A percentile compares a stretch with the other conserved stretches of the same genome.
phyloP scores from a whole-genome alignment of 2,797 vertebrate species.

The Spinibarbus caldwelli region DNA sequence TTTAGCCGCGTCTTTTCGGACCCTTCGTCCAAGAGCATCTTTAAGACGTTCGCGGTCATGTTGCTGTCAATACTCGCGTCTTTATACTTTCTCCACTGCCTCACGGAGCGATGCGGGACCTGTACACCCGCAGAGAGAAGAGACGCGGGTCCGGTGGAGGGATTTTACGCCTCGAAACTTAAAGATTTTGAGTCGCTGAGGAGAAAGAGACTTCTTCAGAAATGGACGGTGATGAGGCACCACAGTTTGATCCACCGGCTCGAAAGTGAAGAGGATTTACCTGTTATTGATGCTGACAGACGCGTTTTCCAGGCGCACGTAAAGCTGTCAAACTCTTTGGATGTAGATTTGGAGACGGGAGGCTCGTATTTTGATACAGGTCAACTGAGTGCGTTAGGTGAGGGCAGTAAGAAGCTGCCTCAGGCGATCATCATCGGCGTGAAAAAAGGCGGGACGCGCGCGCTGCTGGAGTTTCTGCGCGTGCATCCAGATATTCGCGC shows the following conservation, averaged over 20 bases:
- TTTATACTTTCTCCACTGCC: constrained; percentile 86
- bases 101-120: constrained; percentile 79
- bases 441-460: constrained; percentile 85
- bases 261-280: constrained; percentile 55
- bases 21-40: constrained; percentile 82
- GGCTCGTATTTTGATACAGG: constrained; percentile 67
- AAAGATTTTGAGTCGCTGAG: constrained; percentile 67
- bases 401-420: constrained; percentile 77
- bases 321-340: constrained; percentile 54
- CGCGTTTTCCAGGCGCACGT: constrained; percentile 14
- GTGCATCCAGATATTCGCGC: constrained; percentile 92
- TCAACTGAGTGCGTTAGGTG: constrained; percentile 73
- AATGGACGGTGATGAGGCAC: constrained; percentile 62
- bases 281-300: constrained; percentile 26
- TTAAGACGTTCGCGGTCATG: constrained; percentile 84
- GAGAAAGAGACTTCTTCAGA: constrained; percentile 76
- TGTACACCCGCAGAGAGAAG: constrained; percentile 68
- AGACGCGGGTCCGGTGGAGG: constrained; percentile 63
- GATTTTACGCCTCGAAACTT: constrained; percentile 60
- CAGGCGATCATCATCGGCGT: constrained; percentile 70
- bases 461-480: constrained; percentile 92
- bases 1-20: constrained; percentile 79
- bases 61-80: constrained; percentile 87
- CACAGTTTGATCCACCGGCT: constrained; percentile 37
- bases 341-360: constrained; percentile 56